Base-by-base conservation (phyloP, 2,888 invertebrate genomes). In the Anagyrus pseudococci region DNA sequence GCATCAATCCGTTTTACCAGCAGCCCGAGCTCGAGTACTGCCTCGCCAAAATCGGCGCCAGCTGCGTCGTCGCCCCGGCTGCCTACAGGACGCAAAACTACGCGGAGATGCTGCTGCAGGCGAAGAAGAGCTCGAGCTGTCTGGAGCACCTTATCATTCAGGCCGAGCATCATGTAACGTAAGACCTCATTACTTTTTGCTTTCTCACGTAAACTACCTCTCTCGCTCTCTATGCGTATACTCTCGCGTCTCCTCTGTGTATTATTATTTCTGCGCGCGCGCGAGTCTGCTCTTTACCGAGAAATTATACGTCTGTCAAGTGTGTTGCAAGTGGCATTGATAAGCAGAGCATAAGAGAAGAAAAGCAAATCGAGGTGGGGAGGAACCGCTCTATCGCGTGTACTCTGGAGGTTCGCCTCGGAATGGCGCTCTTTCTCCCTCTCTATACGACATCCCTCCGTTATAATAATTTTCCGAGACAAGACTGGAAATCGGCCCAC, bases 1-100 rank as follows among this genome's bases (percentile, higher is more conserved):
- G 88, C 60, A 84, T 94, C 29, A 95, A 96, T 78, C 89, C 94
- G 0, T 86, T 86, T 0, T 93, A 90, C 75, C 86, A 88, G 75
- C 82, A 84, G 0, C 77, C 82, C 10, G 95, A 96, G 76, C 70
- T 94, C 1, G 83, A 87, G 52, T 91, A 89, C 75, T 89, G 89
- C 56, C 74, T 95, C 15, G 85, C 87, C 33, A 91, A 91, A 81
- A 91, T 90, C 0, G 85, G 84, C 2, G 83, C 88, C 1, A 89
- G 87, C 72, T 88, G 88, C 0, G 75, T 94, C 3, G 79, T 94
- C 1, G 83, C 88, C 1, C 85, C 89, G 0, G 86, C 87, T 49
- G 79, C 74, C 1, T 89, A 86, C 74, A 88, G 87, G 74, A 83
- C 82, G 0, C 87, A 88, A 67, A 83, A 90, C 68, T 94, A 89